Conservation (phyloP, 2,113 vertebrate species). For the Myotis yumanensis region DNA sequence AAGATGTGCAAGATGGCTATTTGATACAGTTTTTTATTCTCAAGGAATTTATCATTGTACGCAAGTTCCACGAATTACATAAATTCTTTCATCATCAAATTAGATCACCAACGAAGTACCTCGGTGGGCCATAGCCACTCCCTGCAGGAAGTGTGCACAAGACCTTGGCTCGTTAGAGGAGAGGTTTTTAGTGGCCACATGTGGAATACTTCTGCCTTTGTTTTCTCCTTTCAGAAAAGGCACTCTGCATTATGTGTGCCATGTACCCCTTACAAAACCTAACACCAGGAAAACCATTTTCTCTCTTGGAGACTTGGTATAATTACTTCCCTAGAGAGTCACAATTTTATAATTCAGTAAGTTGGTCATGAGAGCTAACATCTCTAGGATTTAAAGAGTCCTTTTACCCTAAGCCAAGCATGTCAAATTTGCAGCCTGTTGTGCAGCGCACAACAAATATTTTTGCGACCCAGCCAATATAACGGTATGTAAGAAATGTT, state of each 20-base stretch:
- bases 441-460: too few relatives aligned
- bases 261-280: background rate
- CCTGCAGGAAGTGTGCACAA: background rate
- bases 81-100: conserved; percentile 8
- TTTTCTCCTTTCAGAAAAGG: background rate
- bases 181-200: background rate
- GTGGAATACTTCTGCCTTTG: background rate
- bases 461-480: too few relatives aligned
- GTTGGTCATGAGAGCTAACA: background rate
- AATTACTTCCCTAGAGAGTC: background rate
- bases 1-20: background rate
- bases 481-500: too few relatives aligned
- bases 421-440: too few relatives aligned
- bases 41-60: background rate
- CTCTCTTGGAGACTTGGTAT: background rate
- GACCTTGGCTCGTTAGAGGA: background rate
- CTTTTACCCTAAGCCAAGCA: background rate
- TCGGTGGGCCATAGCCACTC: background rate
- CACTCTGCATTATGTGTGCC: background rate
- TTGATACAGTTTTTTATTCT: background rate
- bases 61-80: background rate
- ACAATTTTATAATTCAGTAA: background rate
- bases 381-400: background rate
- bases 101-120: background rate
- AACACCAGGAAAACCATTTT: background rate